Percentiles rank a stretch among this genome's conserved stretches.
Evolutionary conservation across 1,140 invertebrate genomes (phyloP).

Genomic region (Aradophagus sp.): DNA sequence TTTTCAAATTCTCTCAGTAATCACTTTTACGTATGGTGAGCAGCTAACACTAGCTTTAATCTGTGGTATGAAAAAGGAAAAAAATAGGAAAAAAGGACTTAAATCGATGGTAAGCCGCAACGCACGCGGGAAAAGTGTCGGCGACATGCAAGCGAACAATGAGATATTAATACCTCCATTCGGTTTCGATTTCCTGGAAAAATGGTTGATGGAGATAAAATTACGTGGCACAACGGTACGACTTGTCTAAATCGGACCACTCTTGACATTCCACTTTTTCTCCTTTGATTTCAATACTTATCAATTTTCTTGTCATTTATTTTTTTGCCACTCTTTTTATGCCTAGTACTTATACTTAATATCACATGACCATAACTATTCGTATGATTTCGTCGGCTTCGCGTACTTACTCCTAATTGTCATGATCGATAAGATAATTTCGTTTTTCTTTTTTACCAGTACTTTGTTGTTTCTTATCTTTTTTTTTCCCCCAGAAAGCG

Average conservation of each 20-base stretch:
- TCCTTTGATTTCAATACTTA: slow-evolving; percentile 55
- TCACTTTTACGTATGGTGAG: slow-evolving; percentile 58
- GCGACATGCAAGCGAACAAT: slow-evolving; percentile 69
- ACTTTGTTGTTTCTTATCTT: too few relatives aligned
- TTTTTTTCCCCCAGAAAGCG: too few relatives aligned
- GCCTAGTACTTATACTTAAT: slow-evolving; percentile 13
- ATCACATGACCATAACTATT: not conserved
- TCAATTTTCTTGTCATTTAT: slow-evolving; percentile 53
- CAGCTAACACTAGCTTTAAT: slow-evolving; percentile 68
- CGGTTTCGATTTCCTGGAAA: slow-evolving; percentile 74
- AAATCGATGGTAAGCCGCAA: slow-evolving; percentile 69
- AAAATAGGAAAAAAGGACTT: slow-evolving; percentile 61
- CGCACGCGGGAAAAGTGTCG: slow-evolving; percentile 66
- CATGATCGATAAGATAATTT: too few relatives aligned
- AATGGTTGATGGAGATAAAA: slow-evolving; percentile 73
- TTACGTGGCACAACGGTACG: slow-evolving; percentile 67
- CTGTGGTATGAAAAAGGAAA: slow-evolving; percentile 65
- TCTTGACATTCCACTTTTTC: slow-evolving; percentile 56
- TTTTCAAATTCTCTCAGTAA: slow-evolving; percentile 59
- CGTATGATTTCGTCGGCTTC: not conserved
- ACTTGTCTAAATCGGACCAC: slow-evolving; percentile 57
- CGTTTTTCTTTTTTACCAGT: too few relatives aligned
- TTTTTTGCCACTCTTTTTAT: slow-evolving; percentile 42
- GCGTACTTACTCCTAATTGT: too few relatives aligned
- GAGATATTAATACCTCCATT: slow-evolving; percentile 74